Percentiles rank a stretch among this genome's conserved stretches.
phyloP scores from a whole-genome alignment of 2,888 invertebrate genomes.

The Eurois occulta region DNA sequence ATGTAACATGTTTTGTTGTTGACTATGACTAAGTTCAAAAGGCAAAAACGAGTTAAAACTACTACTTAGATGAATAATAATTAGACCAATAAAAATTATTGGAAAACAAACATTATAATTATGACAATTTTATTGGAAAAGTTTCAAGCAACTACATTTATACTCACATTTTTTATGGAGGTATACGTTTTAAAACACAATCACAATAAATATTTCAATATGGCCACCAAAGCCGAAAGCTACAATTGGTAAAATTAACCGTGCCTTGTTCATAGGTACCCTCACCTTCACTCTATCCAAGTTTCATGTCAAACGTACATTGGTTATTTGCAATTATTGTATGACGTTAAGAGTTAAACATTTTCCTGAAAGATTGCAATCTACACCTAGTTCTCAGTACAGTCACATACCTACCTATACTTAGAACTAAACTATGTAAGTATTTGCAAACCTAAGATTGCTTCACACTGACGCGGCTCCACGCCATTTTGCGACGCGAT shows the following conservation, averaged over 20 bases:
- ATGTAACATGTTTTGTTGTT: background rate
- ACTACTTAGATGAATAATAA: no score
- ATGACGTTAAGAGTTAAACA: slow-evolving; percentile 11
- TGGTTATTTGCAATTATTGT: slow-evolving; percentile 2
- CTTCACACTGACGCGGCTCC: background rate
- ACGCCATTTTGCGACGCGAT: background rate
- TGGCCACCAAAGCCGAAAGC: background rate
- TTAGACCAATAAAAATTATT: no score
- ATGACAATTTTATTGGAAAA: background rate
- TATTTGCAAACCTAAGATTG: background rate
- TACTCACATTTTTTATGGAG: background rate
- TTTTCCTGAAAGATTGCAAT: slow-evolving; percentile 33
- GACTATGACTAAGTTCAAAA: background rate
- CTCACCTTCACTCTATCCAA: background rate
- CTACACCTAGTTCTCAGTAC: slow-evolving; percentile 15
- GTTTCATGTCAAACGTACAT: slow-evolving; percentile 16
- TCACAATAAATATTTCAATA: background rate
- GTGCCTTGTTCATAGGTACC: background rate
- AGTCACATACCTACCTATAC: background rate
- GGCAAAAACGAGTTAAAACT: background rate
- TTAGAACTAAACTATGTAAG: background rate
- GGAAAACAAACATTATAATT: background rate
- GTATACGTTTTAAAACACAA: background rate
- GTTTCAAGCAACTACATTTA: background rate
- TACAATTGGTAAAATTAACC: background rate